Base-by-base conservation (phyloP, 1,140 invertebrate genomes). In the Aphelinus certus region DNA sequence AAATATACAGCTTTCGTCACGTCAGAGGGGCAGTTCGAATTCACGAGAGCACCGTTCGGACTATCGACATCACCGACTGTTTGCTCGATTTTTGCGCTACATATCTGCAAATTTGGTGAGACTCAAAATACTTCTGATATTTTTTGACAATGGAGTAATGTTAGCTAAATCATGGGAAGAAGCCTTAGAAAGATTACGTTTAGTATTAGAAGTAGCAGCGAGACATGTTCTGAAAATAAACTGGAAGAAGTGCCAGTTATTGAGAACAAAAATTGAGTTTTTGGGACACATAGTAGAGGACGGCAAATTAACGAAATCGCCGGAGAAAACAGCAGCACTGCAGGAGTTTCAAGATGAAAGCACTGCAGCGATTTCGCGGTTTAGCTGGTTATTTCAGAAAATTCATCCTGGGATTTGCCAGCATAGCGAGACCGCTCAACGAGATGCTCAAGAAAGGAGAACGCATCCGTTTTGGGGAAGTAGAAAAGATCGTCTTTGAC, bases 311-410 rank as follows among this genome's bases (percentile, higher is more conserved):
- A 45, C 1, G 0, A 58, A 57, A 1, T 69, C 74, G 0, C 75
- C 65, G 3, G 26, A 76, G 5, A 86, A 85, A 70, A 79, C 82
- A 1, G 60, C 78, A 75, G 84, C 84, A 2, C 66, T 86, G 2
- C 76, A 75, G 46, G 68, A 76, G 9, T 77, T 82, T 64, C 81
- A 81, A 46, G 58, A 79, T n/a, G n/a, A 1, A 73, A 73, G 51
- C 65, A 77, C 10, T 78, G 3, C 73, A 78, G 56, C 75, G 76
- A 67, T 77, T 79, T 56, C 42, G 76, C 3, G 76, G 79, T 1
- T 51, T 80, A 5, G 65, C 73, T 1, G 55, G 61, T 9, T 77
- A 75, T 9, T 79, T 80, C 53, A 57, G 78, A 48, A 79, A 79
- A 61, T 80, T 77, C 46, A 65, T 79, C 0, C 56, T 66, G 49